Conservation (phyloP, 2,113 vertebrate genomes). For the Circaetus cinerascens region DNA sequence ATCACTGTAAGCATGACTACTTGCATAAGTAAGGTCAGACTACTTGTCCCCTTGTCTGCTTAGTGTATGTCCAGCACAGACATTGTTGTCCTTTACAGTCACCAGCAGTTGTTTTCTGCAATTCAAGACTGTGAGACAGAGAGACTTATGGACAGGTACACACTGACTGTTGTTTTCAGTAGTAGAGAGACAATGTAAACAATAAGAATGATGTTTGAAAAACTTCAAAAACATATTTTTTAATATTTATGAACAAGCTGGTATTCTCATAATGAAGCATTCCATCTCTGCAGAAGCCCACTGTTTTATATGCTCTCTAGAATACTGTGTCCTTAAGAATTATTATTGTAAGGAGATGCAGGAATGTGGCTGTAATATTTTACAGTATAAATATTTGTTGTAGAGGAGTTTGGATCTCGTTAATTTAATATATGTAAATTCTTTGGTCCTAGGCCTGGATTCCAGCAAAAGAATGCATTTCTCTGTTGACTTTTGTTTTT, state of each 20-base stretch:
- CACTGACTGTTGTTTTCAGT: not conserved
- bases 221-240: slow-evolving; percentile 39
- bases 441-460: not conserved
- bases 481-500: slow-evolving; percentile 9
- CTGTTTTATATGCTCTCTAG: not conserved
- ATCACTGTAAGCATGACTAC: not conserved
- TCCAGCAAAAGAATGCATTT: slow-evolving; percentile 41
- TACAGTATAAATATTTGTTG: slow-evolving; percentile 36
- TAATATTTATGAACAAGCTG: slow-evolving; percentile 62
- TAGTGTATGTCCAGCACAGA: not conserved
- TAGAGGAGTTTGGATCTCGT: slow-evolving; percentile 30
- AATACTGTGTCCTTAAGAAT: slow-evolving; percentile 33
- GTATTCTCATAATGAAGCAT: slow-evolving; percentile 59
- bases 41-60: not conserved
- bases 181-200: not conserved
- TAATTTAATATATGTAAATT: slow-evolving; percentile 50
- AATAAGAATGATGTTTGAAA: not conserved
- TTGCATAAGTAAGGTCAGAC: slow-evolving; percentile 8
- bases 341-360: slow-evolving; percentile 55
- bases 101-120: not conserved
- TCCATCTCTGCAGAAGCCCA: slow-evolving; percentile 38
- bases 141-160: not conserved
- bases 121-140: not conserved
- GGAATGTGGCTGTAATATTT: slow-evolving; percentile 48
- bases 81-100: not conserved